Base-by-base conservation (phyloP, 1,140 invertebrate species). In the Monochamus saltuarius region DNA sequence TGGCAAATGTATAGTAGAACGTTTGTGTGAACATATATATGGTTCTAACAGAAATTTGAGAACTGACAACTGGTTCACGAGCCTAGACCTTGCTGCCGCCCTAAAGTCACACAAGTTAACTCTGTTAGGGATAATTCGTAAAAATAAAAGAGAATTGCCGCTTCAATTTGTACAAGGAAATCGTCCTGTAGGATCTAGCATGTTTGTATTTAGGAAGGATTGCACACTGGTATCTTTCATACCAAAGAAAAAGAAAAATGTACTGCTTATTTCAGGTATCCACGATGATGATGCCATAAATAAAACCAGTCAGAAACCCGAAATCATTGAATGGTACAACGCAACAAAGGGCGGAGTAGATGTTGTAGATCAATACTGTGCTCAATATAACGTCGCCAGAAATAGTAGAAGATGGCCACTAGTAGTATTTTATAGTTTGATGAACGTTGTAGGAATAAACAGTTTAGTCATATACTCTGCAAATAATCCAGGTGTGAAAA, bases 321-420 rank as follows among this genome's bases (percentile, higher is more conserved):
- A 72, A 54, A 71, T 74, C 7, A 64, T 74, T 49, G 47, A 46
- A 16, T 62, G 52, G 35, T 73, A 74, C 45, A 74, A 74, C 49
- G 29, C 38, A 13, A 74, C 70, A 11, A 74, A 71, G 56, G 46
- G 58, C 53, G 70, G 72, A 17, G 62, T 72, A 57, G 67, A 68
- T 64, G 70, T 59, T 13, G 71, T 80, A 13, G 74, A 80, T 64
- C 68, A 77, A 67, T 73, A 80, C 69, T 73, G 71, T 51, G 66
- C 73, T 10, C 67, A 14, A 10, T 64, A 64, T 16, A 56, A 56
- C 29, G 13, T 16, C 34, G 50, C 57, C 14, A 54, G 66, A 46
- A 66, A 66, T 36, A 64, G 51, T 16, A 56, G 46, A 17, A 38
- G 67, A 14, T 75, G 71, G 72, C 66, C 70, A n/a, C 64, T 72